Evolutionary conservation across 2,888 invertebrate species (phyloP), one percentile per base, ranked within the genome.

Genomic region (Meganola albula): DNA sequence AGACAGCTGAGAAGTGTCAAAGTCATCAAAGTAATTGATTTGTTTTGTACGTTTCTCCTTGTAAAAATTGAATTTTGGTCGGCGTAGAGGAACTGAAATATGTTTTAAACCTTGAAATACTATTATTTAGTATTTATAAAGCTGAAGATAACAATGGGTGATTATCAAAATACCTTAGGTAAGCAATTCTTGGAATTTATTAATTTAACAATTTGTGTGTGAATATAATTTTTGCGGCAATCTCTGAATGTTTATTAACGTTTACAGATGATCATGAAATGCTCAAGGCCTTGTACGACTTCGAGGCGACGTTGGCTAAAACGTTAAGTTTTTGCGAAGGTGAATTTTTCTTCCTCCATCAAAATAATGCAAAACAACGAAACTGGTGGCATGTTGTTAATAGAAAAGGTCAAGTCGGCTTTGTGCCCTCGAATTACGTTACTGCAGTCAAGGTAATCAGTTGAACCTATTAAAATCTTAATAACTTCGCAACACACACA

Each of bases 331-430:
- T 95, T 74, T 88, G 88, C 48, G 92, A 91, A 61, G 92, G 93
- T 41, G 94, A 95, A 68, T 91, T 90, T 67, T 95, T 95, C 69
- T 90, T 92, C 55, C 80, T 95, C 10, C 91, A 94, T 60, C 94
- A 94, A 65, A 91, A 89, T 11, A 92, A 91, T 44, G 91, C 91
- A 2, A 93, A 93, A 59, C 93, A 94, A 67, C 88, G 91, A 44
- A 94, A 95, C 68, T 95, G 94, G 95, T 95, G 94, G 94, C 93
- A 93, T 86, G 94, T 95, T 27, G 91, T 94, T 51, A 94, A 93
- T 79, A 90, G 88, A 69, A 90, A 89, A 66, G 95, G 94, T 54
- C 92, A 93, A 72, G 89, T 94, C 49, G 95, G 95, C 30, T 95
- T 93, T 63, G 93, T 95, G 50, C 95, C 95, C 39, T 94, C 94